Evolutionary conservation across 2,888 invertebrate genomes (phyloP).

Genomic region (Harpagoxenus sublaevis): DNA sequence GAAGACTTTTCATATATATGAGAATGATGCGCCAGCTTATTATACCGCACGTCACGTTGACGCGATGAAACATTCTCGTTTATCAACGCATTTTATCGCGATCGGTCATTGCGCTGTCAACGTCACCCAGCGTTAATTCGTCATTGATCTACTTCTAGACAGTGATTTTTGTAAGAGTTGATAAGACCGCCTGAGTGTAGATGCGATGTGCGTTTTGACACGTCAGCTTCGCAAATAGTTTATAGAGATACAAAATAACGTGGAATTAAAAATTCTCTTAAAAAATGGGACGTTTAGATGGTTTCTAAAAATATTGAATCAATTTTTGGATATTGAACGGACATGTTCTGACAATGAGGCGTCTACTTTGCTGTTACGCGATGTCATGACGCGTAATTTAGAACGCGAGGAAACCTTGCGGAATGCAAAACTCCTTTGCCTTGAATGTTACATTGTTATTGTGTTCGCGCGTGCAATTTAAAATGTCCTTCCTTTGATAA

Average conservation of each 20-base stretch:
- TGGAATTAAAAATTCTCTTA: background rate
- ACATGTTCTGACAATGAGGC: background rate
- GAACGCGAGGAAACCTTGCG: background rate
- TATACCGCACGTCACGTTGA: slow-evolving; percentile 5
- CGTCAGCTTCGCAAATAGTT: background rate
- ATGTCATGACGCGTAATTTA: background rate
- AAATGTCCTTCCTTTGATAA: background rate
- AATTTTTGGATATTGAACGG: background rate
- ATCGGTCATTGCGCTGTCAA: slow-evolving; percentile 57
- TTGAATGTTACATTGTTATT: background rate
- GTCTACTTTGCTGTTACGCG: background rate
- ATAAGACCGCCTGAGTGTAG: slow-evolving; percentile 4
- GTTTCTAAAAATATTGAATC: background rate
- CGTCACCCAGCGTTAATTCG: slow-evolving; percentile 51
- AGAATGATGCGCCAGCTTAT: slow-evolving; percentile 52
- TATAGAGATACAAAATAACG: background rate
- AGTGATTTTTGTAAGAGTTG: slow-evolving; percentile 51
- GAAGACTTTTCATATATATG: slow-evolving; percentile 60
- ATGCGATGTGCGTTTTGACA: background rate
- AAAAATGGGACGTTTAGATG: background rate
- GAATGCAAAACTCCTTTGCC: slow-evolving; percentile 7
- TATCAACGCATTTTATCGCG: slow-evolving; percentile 53
- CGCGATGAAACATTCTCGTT: slow-evolving; percentile 48
- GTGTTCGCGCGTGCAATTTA: background rate
- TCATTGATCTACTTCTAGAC: slow-evolving; percentile 62